Evolutionary conservation across 2,888 invertebrate species (phyloP), one percentile per base, ranked within the genome.

Genomic region (Eurytoma californica): DNA sequence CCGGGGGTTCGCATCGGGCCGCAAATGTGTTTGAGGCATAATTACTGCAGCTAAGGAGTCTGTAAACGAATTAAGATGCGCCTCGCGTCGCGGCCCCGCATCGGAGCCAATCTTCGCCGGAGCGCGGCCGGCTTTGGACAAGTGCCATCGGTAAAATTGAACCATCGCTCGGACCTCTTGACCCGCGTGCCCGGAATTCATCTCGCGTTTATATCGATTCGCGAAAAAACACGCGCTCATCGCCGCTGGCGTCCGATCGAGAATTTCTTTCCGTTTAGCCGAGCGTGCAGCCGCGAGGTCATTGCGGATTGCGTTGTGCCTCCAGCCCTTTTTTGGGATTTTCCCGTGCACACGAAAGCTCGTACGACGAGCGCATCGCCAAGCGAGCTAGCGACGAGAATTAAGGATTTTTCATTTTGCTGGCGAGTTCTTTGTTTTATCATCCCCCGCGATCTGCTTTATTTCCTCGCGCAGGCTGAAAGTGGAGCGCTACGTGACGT

Each of bases 131-230:
- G 77, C 79, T 75, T 82, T 80, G 82, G 82, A 83, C 83, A 82
- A 83, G 81, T 83, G 83, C 82, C 83, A 82, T 76, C 70, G 75
- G 81, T 74, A 82, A 87, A 86, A 89, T 88, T 88, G 87, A 88
- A 86, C 83, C 85, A 86, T 87, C 85, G 84, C 58, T 9, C 58
- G 60, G 88, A 87, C 86, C 88, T 87, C 77, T 80, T 82, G 82
- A 84, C 84, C 84, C 86, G 86, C 86, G 86, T 86, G 86, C 85
- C 84, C 85, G 83, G 87, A 88, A 87, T 88, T 84, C 74, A 60
- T 80, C 58, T 30, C 49, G 39, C 13, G 28, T 39, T 63, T 5
- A 39, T 69, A 79, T 73, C 69, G 73, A 69, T 69, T 79, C 57
- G 69, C 61, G 61, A 60, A 13, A 24, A 18, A 24, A 18, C 16